Conservation (phyloP, 1,140 invertebrate genomes). For the Vanessa tameamea region DNA sequence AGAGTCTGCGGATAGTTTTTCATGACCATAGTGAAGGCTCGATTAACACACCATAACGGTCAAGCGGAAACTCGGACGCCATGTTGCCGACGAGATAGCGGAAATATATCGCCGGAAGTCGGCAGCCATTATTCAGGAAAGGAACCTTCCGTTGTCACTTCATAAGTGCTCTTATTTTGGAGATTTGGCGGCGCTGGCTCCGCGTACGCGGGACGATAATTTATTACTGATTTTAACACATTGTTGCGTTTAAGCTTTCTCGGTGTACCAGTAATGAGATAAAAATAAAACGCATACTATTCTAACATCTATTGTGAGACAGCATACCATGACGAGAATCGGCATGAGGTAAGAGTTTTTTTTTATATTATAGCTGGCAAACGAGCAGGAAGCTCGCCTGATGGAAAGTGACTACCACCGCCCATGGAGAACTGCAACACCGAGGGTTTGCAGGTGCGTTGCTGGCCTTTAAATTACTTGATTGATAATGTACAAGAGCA, state of each 20-base stretch:
- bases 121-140: conserved; percentile 75
- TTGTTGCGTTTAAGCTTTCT: not conserved
- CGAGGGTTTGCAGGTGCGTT: too few species aligned
- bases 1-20: conserved; percentile 63
- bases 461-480: too few species aligned
- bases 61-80: conserved; percentile 69
- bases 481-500: too few species aligned
- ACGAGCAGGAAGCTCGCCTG: too few species aligned
- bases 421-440: too few species aligned
- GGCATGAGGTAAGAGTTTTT: too few species aligned
- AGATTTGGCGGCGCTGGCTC: conserved; percentile 13
- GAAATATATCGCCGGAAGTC: conserved; percentile 78
- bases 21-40: conserved; percentile 69
- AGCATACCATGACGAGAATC: too few species aligned
- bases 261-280: not conserved
- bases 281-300: too few species aligned
- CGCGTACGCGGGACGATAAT: conserved; percentile 9
- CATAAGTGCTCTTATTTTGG: conserved; percentile 68
- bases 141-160: conserved; percentile 71
- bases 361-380: too few species aligned
- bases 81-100: conserved; percentile 74
- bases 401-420: too few species aligned
- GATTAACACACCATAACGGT: conserved; percentile 77
- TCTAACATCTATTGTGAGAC: too few species aligned
- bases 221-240: not conserved